phyloP scores from a whole-genome alignment of 2,797 vertebrate species.

The Neosalanx taihuensis region DNA sequence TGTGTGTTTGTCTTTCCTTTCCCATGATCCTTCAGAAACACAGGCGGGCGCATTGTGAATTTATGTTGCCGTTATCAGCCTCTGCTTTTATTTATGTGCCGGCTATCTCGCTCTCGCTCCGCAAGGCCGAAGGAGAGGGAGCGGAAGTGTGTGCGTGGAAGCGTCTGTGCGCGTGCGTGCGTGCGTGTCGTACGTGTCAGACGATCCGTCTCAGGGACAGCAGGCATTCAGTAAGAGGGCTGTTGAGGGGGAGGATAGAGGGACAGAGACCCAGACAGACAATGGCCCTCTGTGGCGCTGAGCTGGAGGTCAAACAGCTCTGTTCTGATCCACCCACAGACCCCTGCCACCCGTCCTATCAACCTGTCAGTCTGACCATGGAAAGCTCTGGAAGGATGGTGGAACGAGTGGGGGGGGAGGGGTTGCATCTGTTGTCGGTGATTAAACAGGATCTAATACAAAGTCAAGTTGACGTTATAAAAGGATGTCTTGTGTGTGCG shows the following conservation, averaged over 20 bases:
- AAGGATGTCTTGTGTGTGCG: background rate
- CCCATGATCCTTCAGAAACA: constrained; percentile 20
- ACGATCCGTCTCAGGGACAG: constrained; percentile 27
- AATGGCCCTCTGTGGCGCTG: constrained; percentile 20
- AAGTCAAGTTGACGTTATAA: background rate
- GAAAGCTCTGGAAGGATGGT: background rate
- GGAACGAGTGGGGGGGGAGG: no score
- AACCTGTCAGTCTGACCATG: background rate
- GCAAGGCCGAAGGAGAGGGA: background rate
- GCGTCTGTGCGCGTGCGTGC: constrained; percentile 6
- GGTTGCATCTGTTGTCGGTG: background rate
- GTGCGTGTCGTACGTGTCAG: constrained; percentile 28
- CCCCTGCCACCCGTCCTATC: background rate
- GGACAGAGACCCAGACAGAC: constrained; percentile 7
- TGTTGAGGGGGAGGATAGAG: constrained; percentile 31
- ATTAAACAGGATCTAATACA: background rate
- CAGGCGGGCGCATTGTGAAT: constrained; percentile 42
- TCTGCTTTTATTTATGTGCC: constrained; percentile 41
- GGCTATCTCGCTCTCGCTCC: constrained; percentile 33
- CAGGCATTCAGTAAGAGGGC: constrained; percentile 21
- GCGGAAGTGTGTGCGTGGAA: background rate
- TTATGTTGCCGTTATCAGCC: constrained; percentile 48
- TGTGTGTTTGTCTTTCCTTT: constrained; percentile 26
- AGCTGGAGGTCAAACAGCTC: constrained; percentile 4
- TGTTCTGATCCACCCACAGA: background rate